Conservation (phyloP, 2,113 vertebrate genomes). For the Ptilorrhoa leucosticta region DNA sequence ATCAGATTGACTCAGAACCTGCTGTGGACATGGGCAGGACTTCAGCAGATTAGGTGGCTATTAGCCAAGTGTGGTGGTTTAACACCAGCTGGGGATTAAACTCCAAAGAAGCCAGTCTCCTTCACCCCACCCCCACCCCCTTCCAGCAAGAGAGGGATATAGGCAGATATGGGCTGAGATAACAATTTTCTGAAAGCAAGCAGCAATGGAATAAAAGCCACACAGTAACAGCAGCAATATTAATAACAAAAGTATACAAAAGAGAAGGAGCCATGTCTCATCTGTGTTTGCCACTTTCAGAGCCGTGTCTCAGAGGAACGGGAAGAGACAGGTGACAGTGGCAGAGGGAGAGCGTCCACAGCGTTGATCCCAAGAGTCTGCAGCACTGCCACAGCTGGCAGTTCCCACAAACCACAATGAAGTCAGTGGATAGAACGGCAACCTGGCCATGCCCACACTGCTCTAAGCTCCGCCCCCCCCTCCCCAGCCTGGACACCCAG, state of each 20-base stretch:
- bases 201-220: not conserved
- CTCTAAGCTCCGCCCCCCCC: accelerated
- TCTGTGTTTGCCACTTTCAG: not conserved
- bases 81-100: not conserved
- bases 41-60: not conserved
- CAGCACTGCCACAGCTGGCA: not conserved
- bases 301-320: not conserved
- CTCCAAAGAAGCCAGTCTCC: not conserved
- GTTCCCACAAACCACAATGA: too few relatives aligned
- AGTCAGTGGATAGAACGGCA: not conserved
- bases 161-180: not conserved
- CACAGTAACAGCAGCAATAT: not conserved
- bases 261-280: accelerated
- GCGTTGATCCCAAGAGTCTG: accelerated
- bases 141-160: not conserved
- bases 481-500: accelerated
- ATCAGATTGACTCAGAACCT: not conserved
- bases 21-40: not conserved
- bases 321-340: accelerated
- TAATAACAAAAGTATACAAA: not conserved
- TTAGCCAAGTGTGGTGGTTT: not conserved
- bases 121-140: too few relatives aligned
- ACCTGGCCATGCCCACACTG: not conserved
- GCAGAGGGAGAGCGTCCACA: not conserved
- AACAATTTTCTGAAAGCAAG: not conserved